These are phyloP conservation scores for Eulemur macaco DNA, from an alignment of 2,113 vertebrate genomes.

Conservation along the genomic window DNA sequence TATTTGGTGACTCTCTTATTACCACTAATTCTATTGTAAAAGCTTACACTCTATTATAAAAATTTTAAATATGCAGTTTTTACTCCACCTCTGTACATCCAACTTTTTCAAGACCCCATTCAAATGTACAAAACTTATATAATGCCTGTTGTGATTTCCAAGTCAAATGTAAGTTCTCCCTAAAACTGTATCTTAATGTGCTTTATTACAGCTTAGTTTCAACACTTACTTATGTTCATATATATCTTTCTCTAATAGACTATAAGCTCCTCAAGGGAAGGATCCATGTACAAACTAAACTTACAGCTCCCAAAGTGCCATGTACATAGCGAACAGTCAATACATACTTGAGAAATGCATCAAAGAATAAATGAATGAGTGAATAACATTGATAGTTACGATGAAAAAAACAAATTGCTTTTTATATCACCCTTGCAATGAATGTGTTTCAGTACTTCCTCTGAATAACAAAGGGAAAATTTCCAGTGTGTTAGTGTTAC, in stretches of 20 bases:
- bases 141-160: neutral
- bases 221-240: neutral
- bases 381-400: neutral
- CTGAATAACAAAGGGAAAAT: conserved; percentile 53
- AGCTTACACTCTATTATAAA: neutral
- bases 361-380: neutral
- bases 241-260: neutral
- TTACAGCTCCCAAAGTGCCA: neutral
- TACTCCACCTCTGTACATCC: neutral
- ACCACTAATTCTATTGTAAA: neutral
- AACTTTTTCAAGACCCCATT: neutral
- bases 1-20: neutral
- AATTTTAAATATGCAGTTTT: neutral
- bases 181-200: neutral
- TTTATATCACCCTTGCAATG: conserved; percentile 38
- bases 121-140: neutral
- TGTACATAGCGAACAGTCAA: neutral
- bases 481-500: neutral
- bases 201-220: neutral
- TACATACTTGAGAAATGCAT: neutral
- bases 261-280: neutral
- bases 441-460: conserved; percentile 61
- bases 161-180: neutral
- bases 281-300: neutral
- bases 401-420: conserved; percentile 21